These are phyloP conservation scores for Crocidura indochinensis DNA, from an alignment of 2,797 vertebrate genomes.

Conservation along the genomic window DNA sequence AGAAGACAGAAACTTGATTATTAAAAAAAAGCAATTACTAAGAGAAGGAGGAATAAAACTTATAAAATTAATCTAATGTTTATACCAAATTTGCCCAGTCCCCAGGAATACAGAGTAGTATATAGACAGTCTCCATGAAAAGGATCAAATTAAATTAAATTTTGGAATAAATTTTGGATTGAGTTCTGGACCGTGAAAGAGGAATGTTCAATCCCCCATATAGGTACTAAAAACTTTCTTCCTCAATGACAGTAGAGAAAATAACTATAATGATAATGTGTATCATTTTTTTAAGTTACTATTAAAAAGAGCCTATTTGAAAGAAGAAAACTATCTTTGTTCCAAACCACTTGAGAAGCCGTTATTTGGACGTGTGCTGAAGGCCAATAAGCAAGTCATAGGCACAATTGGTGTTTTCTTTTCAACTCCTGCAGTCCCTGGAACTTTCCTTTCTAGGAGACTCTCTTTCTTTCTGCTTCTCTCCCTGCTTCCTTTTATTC, in stretches of 20 bases:
- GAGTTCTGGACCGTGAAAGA: not conserved
- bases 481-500: not conserved
- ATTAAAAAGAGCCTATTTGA: slow-evolving; percentile 66
- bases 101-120: not conserved
- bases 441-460: not conserved
- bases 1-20: not conserved
- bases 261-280: slow-evolving; percentile 36
- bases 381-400: not conserved
- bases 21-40: not conserved
- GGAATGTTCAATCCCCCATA: not conserved
- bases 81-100: not conserved
- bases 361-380: slow-evolving; percentile 22
- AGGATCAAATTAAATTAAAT: too few species aligned
- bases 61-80: not conserved
- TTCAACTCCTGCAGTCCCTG: slow-evolving; percentile 3
- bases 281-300: not conserved
- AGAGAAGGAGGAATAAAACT: not conserved
- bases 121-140: not conserved
- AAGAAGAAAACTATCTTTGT: slow-evolving; percentile 61
- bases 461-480: not conserved
- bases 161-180: too few species aligned
- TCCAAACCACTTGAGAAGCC: slow-evolving; percentile 46
- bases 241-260: slow-evolving; percentile 21
- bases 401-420: slow-evolving; percentile 2
- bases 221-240: slow-evolving; percentile 36